Evolutionary conservation across 2,113 vertebrate species (phyloP).

Genomic region (Colinus virginianus): DNA sequence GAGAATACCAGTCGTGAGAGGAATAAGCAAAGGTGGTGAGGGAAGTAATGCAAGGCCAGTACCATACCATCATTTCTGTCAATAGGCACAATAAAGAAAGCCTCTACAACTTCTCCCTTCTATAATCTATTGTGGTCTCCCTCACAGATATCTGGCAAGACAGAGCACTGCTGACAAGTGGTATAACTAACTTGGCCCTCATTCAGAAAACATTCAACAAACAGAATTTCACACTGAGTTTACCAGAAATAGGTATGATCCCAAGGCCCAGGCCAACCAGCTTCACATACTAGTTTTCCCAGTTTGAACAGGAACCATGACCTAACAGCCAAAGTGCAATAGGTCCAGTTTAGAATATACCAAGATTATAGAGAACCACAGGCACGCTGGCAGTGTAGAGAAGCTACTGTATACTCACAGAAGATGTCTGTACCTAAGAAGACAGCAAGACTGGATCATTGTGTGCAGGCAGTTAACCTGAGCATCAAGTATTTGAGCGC

Average conservation of each 20-base stretch:
- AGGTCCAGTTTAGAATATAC: neutral
- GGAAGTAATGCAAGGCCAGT: neutral
- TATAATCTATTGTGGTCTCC: neutral
- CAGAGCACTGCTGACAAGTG: neutral
- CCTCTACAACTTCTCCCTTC: neutral
- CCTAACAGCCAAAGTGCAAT: neutral
- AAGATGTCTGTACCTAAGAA: neutral
- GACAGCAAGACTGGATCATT: neutral
- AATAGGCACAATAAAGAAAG: neutral
- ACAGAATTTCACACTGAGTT: neutral
- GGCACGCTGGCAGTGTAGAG: neutral
- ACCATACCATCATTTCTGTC: neutral
- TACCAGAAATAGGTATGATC: neutral
- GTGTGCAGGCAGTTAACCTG: neutral
- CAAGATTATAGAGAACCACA: neutral
- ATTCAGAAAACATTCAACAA: neutral
- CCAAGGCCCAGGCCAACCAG: neutral
- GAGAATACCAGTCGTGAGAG: fast-evolving
- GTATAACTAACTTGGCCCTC: neutral
- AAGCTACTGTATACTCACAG: neutral
- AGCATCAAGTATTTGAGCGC: neutral
- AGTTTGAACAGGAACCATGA: too few relatives aligned
- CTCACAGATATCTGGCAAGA: neutral
- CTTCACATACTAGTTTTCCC: neutral
- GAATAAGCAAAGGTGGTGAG: neutral